Conservation (phyloP, 92 coral and sea anemone species). For the Hydrozoanthus gracilis region DNA sequence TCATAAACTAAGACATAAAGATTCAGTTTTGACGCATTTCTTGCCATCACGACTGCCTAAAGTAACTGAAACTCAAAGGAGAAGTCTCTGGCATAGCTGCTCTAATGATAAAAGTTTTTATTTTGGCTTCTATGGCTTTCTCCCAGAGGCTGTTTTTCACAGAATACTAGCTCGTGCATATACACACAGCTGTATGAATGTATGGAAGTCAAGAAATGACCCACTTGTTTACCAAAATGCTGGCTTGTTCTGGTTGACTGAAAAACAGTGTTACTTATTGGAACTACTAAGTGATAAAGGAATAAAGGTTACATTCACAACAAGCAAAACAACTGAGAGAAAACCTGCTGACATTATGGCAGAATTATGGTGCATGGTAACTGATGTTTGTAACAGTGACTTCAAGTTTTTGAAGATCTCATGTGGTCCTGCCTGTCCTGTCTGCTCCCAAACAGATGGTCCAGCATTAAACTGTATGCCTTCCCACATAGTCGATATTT, state of each 20-base stretch:
- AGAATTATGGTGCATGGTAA: slow-evolving; percentile 26
- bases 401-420: slow-evolving; percentile 35
- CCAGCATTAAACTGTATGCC: not conserved
- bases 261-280: slow-evolving; percentile 6
- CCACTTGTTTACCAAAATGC: slow-evolving; percentile 4
- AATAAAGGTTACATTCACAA: slow-evolving; percentile 1
- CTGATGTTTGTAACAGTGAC: slow-evolving; percentile 29
- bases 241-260: slow-evolving; percentile 16
- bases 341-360: slow-evolving; percentile 25
- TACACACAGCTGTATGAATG: not conserved
- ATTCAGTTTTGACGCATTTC: not conserved
- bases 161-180: slow-evolving; percentile 13
- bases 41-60: slow-evolving; percentile 3
- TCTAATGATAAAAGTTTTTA: not conserved
- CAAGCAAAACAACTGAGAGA: not conserved
- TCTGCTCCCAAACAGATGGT: not conserved
- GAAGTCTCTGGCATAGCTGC: not conserved
- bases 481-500: not conserved
- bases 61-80: not conserved
- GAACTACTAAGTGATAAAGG: slow-evolving; percentile 6
- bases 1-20: not conserved
- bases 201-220: not conserved
- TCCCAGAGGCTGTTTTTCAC: slow-evolving; percentile 24
- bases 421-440: slow-evolving; percentile 42
- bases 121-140: not conserved